Base-by-base conservation (phyloP, 2,888 invertebrate genomes). In the Helleia helle region DNA sequence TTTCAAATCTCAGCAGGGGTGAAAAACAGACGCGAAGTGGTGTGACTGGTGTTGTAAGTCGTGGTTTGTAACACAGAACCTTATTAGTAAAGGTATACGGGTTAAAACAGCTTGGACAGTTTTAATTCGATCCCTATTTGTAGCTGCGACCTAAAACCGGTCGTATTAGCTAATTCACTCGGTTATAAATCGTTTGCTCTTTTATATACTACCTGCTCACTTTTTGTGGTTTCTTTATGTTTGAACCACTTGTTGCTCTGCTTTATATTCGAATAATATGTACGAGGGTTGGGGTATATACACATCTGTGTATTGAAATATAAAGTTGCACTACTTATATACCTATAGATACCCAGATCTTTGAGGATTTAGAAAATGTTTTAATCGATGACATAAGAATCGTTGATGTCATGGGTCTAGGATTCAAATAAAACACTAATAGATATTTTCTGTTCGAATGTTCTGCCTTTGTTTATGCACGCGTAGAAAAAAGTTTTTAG, bases 231-330 rank as follows among this genome's bases (percentile, higher is more conserved):
- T 62, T 75, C 71, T 74, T 74, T 65, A 70, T 70, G 55, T 74
- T 70, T 69, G 69, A 71, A 67, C 71, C 81, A 81, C 81, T 83
- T 83, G 80, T 80, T 77, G 77, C 71, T 65, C 59, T 62, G 62
- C 61, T 67, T 66, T 64, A 59, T 59, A 59, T 63, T 62, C 55
- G 56, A 52, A 59, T 51, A 52, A 52, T 59, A 59, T 5, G 5
- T 53, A 52, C 52, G 34, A 22, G 34, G 34, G 34, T 34, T 34
- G 34, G 34, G 22, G 22, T 22, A 22, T 34, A 34, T 18, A 34
- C 22, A 18, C 7, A 18, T 12, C 5, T 15, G 34, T 22, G n/a
- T n/a, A n/a, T n/a, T n/a, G n/a, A n/a, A n/a, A n/a, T n/a, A n/a
- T n/a, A n/a, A n/a, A n/a, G n/a, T n/a, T n/a, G n/a, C n/a, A n/a